Conservation (phyloP, 2,797 vertebrate species). For the Taenioides sp. region DNA sequence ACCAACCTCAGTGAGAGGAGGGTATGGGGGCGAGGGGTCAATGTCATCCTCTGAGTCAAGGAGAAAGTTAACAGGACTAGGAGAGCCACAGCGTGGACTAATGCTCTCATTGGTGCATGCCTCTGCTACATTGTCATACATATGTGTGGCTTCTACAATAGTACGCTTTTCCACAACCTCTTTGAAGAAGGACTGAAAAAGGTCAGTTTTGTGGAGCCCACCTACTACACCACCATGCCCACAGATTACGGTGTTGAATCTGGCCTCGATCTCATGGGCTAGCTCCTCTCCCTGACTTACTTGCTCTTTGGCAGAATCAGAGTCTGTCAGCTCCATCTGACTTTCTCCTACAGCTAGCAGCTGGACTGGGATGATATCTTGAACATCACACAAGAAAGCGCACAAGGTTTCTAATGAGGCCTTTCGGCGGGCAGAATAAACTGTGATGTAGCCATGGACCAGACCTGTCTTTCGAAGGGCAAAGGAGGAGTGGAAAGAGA, state of each 20-base stretch:
- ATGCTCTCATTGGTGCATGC: slow-evolving; percentile 89
- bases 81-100: slow-evolving; percentile 88
- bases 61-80: slow-evolving; percentile 86
- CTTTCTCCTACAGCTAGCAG: slow-evolving; percentile 87
- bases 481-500: slow-evolving; percentile 94
- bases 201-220: slow-evolving; percentile 87
- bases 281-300: slow-evolving; percentile 91
- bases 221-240: slow-evolving; percentile 83
- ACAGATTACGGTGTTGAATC: slow-evolving; percentile 83
- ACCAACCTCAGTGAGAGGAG: slow-evolving; percentile 82
- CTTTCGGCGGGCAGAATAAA: slow-evolving; percentile 89
- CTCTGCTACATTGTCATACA: slow-evolving; percentile 95
- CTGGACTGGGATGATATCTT: slow-evolving; percentile 94
- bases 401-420: slow-evolving; percentile 93
- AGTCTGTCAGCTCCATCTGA: slow-evolving; percentile 83
- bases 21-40: slow-evolving; percentile 84
- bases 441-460: slow-evolving; percentile 92
- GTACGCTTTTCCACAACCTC: slow-evolving; percentile 91
- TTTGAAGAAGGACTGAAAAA: slow-evolving; percentile 89
- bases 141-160: slow-evolving; percentile 91
- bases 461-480: slow-evolving; percentile 89
- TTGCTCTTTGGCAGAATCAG: slow-evolving; percentile 86
- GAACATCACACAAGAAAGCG: slow-evolving; percentile 95
- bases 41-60: slow-evolving; percentile 92
- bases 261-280: slow-evolving; percentile 91